phyloP scores from a whole-genome alignment of 2,888 invertebrate species.

The Chymomyza fuscimana region DNA sequence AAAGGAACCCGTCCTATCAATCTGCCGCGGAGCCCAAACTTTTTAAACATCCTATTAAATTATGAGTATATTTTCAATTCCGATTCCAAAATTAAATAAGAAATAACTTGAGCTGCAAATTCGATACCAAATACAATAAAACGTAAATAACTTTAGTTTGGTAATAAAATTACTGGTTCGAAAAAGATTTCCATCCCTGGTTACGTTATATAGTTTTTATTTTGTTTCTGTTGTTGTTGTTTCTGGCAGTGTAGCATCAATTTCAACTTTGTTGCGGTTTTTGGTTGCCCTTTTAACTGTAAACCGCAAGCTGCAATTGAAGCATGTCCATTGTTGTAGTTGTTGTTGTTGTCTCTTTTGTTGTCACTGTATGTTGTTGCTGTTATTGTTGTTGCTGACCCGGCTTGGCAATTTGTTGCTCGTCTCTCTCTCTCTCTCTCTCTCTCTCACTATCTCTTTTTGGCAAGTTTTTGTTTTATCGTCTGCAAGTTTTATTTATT shows the following conservation, averaged over 20 bases:
- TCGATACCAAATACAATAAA: no score
- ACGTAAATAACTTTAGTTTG: no score
- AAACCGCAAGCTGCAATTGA: slow-evolving; percentile 45
- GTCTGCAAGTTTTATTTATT: slow-evolving; percentile 34
- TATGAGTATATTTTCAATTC: no score
- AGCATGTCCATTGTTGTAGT: slow-evolving; percentile 29
- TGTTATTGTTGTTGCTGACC: no score
- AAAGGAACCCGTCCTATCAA: no score
- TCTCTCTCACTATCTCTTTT: no score
- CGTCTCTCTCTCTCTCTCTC: neutral
- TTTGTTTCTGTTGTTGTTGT: neutral
- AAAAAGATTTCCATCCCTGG: neutral
- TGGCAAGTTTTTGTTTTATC: slow-evolving; percentile 8
- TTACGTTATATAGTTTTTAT: neutral
- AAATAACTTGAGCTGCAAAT: no score
- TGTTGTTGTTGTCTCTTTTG: slow-evolving; percentile 3
- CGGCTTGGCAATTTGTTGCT: slow-evolving; percentile 39
- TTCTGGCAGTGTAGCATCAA: slow-evolving; percentile 23
- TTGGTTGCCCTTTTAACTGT: slow-evolving; percentile 24
- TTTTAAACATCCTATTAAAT: no score
- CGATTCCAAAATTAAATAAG: no score
- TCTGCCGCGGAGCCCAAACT: no score
- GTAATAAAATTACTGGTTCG: neutral
- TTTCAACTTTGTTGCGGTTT: slow-evolving; percentile 42
- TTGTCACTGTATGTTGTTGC: neutral